These are phyloP conservation scores for Andrena hattorfiana DNA, from an alignment of 2,888 invertebrate species.

Conservation along the genomic window DNA sequence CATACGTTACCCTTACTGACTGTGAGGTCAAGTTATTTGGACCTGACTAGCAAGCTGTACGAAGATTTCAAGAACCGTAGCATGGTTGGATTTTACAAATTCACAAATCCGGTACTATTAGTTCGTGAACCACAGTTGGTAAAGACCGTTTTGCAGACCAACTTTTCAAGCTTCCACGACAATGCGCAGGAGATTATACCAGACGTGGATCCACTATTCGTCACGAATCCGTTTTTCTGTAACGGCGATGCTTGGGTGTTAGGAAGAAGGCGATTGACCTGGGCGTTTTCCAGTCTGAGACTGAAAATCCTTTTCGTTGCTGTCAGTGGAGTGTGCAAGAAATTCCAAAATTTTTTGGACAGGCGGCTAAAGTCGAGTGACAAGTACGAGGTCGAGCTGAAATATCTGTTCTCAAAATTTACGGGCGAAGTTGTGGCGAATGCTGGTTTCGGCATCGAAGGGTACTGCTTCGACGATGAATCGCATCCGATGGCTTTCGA, in stretches of 20 bases:
- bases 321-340: constrained; percentile 65
- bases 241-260: constrained; percentile 71
- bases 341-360: constrained; percentile 66
- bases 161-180: constrained; percentile 74
- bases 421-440: constrained; percentile 76
- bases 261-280: constrained; percentile 54
- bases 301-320: constrained; percentile 72
- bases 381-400: constrained; percentile 67
- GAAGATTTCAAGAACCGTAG: constrained; percentile 58
- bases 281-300: constrained; percentile 68
- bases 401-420: constrained; percentile 67
- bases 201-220: constrained; percentile 70
- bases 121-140: constrained; percentile 75
- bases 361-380: constrained; percentile 9
- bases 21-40: constrained; percentile 30
- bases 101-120: neutral
- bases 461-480: constrained; percentile 71
- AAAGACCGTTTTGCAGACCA: constrained; percentile 73
- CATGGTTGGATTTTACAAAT: constrained; percentile 71
- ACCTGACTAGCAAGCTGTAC: constrained; percentile 61
- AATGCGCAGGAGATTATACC: constrained; percentile 63
- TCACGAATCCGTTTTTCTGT: constrained; percentile 76
- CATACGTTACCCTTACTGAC: constrained; percentile 57
- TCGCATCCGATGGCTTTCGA: constrained; percentile 53
- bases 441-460: constrained; percentile 75